Base-by-base conservation (phyloP, 1,140 invertebrate genomes). In the Limonius californicus region DNA sequence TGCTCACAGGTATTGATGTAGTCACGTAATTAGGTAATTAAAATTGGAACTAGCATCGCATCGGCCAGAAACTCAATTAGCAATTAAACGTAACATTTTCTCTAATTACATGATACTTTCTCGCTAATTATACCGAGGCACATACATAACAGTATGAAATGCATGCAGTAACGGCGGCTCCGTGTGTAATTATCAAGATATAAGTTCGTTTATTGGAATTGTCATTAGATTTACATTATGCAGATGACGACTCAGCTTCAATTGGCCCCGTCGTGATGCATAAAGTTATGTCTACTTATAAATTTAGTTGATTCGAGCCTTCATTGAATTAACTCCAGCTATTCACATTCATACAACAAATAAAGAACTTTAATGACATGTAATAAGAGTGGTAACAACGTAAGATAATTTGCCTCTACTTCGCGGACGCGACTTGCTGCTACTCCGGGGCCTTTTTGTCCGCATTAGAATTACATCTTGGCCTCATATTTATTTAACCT, bases 11-110 rank as follows among this genome's bases (percentile, higher is more conserved):
- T 66, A 68, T 70, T 66, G 67, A 71, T 80, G 77, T 80, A 81
- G 79, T 81, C 79, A 80, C 78, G 80, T 83, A 82, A 83, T 82
- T 83, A 83, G 80, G 79, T 81, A 80, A 83, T 83, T 83, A 83
- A 83, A 82, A 83, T 82, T 82, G 80, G 80, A 82, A 82, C 79
- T 82, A 68, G 66, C 67, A 67, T 72, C 78, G 77, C 79, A 81
- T 81, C 80, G 80, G 78, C 74, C 78, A 79, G 80, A 82, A 82
- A 83, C 79, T 82, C 80, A 83, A 82, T 83, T 82, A 82, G 81
- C 81, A 83, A 83, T 83, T 83, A 82, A 82, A 82, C 79, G 80
- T 82, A 78, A 81, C 80, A 82, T 83, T 82, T 82, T 82, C 80
- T 81, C 79, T 83, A 82, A 50, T 50, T 50, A 16, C 80, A 70